These are phyloP conservation scores for Drosophila lutescens DNA, from an alignment of 2,888 invertebrate species.

Conservation along the genomic window DNA sequence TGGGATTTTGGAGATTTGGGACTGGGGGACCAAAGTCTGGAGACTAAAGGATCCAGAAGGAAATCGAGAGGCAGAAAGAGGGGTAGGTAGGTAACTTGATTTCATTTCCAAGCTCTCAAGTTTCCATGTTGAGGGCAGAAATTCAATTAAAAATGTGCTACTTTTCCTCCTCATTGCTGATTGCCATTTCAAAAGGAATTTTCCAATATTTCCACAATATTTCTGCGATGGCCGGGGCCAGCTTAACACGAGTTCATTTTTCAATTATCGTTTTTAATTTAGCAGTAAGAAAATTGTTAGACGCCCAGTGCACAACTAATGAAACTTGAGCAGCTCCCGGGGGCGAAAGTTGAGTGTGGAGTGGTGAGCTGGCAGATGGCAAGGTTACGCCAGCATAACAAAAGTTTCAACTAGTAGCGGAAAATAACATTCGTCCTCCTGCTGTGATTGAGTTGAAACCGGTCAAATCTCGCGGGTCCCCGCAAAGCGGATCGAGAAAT, in stretches of 20 bases:
- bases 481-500: conserved; percentile 46
- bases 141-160: conserved; percentile 69
- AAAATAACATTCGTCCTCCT: conserved; percentile 71
- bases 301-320: conserved; percentile 66
- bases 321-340: conserved; percentile 59
- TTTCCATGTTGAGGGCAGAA: conserved; percentile 38
- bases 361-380: not conserved
- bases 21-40: too few relatives aligned
- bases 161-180: conserved; percentile 48
- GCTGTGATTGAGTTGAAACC: conserved; percentile 75
- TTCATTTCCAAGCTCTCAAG: conserved; percentile 19
- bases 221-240: conserved; percentile 10
- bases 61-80: not conserved
- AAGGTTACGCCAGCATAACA: conserved; percentile 60
- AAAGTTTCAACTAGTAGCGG: conserved; percentile 62
- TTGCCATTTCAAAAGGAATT: conserved; percentile 62
- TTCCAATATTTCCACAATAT: conserved; percentile 71
- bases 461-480: conserved; percentile 68
- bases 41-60: too few relatives aligned
- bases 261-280: conserved; percentile 81
- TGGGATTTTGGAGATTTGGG: conserved; percentile 6
- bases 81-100: not conserved
- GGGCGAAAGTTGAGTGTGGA: not conserved
- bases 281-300: conserved; percentile 71
- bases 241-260: conserved; percentile 59